phyloP scores from a whole-genome alignment of 2,888 invertebrate genomes.

The Serrognathus titanus region DNA sequence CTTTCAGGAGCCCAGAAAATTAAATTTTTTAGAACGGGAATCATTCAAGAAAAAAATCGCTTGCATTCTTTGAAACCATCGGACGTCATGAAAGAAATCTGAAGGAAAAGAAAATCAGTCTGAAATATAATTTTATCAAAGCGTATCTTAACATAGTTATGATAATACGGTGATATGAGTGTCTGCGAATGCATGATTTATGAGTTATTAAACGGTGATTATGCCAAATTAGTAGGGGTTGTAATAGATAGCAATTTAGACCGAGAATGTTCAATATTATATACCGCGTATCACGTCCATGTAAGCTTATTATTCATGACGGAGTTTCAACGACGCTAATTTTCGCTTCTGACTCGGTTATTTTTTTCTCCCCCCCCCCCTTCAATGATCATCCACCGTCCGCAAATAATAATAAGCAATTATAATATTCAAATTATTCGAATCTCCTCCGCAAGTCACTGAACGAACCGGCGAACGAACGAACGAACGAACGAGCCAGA shows the following conservation, averaged over 20 bases:
- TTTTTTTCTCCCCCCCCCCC: neutral
- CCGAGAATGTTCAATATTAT: constrained; percentile 34
- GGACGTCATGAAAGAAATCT: constrained; percentile 1
- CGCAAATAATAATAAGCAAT: too few relatives aligned
- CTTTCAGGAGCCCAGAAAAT: neutral
- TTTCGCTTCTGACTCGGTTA: too few relatives aligned
- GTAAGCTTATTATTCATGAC: too few relatives aligned
- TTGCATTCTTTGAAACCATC: neutral
- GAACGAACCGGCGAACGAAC: too few relatives aligned
- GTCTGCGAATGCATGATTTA: constrained; percentile 42
- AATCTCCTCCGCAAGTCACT: too few relatives aligned
- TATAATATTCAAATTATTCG: too few relatives aligned
- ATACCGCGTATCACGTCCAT: constrained; percentile 8
- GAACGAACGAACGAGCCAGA: too few relatives aligned
- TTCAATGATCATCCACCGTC: neutral
- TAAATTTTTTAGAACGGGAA: too few relatives aligned
- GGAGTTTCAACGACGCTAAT: too few relatives aligned
- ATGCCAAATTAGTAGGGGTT: constrained; percentile 43
- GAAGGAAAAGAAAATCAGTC: neutral
- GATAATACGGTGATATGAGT: constrained; percentile 41
- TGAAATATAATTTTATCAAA: neutral
- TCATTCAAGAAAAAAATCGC: too few relatives aligned
- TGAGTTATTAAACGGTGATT: constrained; percentile 46
- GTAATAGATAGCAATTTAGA: constrained; percentile 40
- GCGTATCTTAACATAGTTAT: constrained; percentile 22